Evolutionary conservation across 2,888 invertebrate species (phyloP), one percentile per base, ranked within the genome.

Genomic region (Strigamia crassipes): DNA sequence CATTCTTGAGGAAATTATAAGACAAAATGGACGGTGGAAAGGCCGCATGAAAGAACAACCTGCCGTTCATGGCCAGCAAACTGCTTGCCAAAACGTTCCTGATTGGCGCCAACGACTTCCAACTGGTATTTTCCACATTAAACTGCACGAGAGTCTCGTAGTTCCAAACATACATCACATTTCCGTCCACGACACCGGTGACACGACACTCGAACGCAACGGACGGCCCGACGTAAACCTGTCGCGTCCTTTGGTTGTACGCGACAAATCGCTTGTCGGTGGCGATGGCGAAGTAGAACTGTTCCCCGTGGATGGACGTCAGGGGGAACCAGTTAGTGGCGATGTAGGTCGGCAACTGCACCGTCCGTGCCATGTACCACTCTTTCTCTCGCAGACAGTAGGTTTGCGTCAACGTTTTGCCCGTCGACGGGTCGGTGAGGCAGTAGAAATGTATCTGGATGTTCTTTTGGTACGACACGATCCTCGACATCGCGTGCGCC

Each of bases 161-260:
- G 51, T 51, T 51, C 51, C 51, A 51, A 51, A 51, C 51, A 51
- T 51, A 51, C 51, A 51, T 51, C 15, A 51, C 51, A 51, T 51
- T 51, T 51, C 51, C 51, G 18, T 51, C 51, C 15, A 51, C 51
- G 18, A 51, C 51, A 18, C 51, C 51, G 8, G 51, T 51, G 15
- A 51, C 51, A 18, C 51, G 15, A 18, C 51, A 51, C 51, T 51
- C 51, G 15, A 51, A 51, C n/a, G 51, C 51, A 13, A 51, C 51
- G 3, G 18, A 18, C 18, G 51, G 51, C 6, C 51, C 51, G 18
- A 51, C 51, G 18, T 51, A 51, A 0, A 51, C 51, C 12, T 51
- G 51, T 15, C 51, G 51, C 6, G 51, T 51, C 12, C 18, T 51
- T 6, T 51, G 51, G 18, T 51, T 51, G 15, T 51, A 51, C n/a